These are phyloP conservation scores for Ophion slaviceki DNA, from an alignment of 2,888 invertebrate species.

Conservation along the genomic window DNA sequence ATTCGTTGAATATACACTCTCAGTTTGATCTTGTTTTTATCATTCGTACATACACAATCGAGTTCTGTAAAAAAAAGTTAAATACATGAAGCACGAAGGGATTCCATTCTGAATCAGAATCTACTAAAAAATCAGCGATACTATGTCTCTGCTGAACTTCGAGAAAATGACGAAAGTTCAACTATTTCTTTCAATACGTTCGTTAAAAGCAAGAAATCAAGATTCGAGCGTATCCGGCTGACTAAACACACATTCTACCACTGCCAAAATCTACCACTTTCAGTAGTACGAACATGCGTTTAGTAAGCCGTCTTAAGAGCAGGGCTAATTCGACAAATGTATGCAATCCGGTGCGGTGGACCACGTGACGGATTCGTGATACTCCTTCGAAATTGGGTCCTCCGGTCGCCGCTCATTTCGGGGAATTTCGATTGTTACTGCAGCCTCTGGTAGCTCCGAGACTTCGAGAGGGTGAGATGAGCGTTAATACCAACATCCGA, in stretches of 20 bases:
- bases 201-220: not conserved
- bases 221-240: not conserved
- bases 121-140: no score
- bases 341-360: conserved; percentile 13
- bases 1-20: no score
- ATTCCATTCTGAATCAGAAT: not conserved
- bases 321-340: not conserved
- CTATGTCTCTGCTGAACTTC: no score
- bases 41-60: not conserved
- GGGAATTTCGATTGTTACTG: conserved; percentile 48
- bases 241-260: not conserved
- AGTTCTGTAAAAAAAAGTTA: not conserved
- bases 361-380: conserved; percentile 59
- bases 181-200: not conserved
- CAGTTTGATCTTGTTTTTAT: no score
- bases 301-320: not conserved
- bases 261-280: not conserved
- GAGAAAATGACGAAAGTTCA: not conserved
- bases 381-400: conserved; percentile 65
- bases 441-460: conserved; percentile 17
- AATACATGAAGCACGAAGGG: not conserved
- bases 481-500: conserved; percentile 17
- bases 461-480: conserved; percentile 4
- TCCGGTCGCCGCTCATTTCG: conserved; percentile 56
- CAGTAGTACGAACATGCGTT: not conserved